Base-by-base conservation (phyloP, 2,113 vertebrate genomes). In the Oxygymnocypris stewartii region DNA sequence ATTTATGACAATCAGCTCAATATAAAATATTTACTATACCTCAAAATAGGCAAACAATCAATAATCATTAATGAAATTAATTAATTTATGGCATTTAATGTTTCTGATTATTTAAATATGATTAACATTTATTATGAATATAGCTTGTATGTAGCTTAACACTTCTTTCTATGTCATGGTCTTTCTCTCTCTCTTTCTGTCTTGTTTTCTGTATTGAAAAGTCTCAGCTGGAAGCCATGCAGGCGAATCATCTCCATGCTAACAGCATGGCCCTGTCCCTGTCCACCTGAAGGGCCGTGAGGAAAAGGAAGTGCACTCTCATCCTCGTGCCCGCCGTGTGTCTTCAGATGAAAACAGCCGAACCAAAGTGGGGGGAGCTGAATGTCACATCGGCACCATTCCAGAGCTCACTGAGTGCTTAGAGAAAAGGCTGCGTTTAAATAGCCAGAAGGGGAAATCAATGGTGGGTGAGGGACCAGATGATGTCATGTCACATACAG, bases 381-480 rank as follows among this genome's bases (percentile, higher is more conserved):
- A 95, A 81, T 90, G 89, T 81, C 90, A 91, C 71, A 94, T 95
- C 86, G 91, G 92, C 90, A 94, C 96, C 79, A 94, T 96, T 88
- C 96, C 95, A 10, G 95, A 96, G 90, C 94, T 97, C 89, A 92
- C 95, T 0, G 96, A 96, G 88, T 95, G 95, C 2, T 95, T 96
- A 84, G 95, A 96, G 82, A 95, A 90, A 87, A 95, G 95, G 65
- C 89, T 98, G 25, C 92, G 63, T 79, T 94, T 97, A 54, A 91
- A 91, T 87, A 95, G 92, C 37, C 92, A 95, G 87, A 93, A 92
- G 79, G 90, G 92, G 1, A 40, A 92, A 85, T 94, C 96, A 88
- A 87, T 93, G 95, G 96, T 97, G 94, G 89, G 95, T 94, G 88
- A 67, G 3, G 61, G 23, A 28, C 40, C 42, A 42, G 28, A 23